phyloP scores from a whole-genome alignment of 2,113 vertebrate species.

The Passer montanus region DNA sequence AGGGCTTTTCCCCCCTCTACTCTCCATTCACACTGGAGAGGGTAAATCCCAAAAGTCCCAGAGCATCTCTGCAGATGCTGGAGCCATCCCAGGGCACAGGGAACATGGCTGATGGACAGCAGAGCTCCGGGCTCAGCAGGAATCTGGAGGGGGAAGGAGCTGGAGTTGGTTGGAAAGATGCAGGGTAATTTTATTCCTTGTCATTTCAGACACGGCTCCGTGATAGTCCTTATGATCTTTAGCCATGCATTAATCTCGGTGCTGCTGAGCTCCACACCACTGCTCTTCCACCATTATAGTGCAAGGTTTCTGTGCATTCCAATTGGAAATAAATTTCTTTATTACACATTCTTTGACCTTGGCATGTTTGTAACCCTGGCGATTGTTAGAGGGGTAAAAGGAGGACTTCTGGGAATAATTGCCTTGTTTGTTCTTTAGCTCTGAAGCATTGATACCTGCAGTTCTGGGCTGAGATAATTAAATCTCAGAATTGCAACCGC shows the following conservation, averaged over 20 bases:
- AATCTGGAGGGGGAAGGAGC: background rate
- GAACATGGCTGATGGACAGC: background rate
- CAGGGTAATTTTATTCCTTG: constrained; percentile 29
- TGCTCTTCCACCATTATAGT: constrained; percentile 6
- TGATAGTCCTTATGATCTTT: background rate
- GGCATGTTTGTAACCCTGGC: constrained; percentile 52
- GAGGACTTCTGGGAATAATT: constrained; percentile 61
- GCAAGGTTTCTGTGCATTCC: constrained; percentile 41
- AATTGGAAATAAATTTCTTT: constrained; percentile 54
- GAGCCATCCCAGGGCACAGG: background rate
- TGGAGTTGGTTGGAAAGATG: background rate
- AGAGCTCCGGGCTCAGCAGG: background rate
- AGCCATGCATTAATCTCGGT: background rate
- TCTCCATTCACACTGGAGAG: background rate
- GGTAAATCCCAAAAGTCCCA: background rate
- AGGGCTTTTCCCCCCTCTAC: background rate
- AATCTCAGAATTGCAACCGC: constrained; percentile 28
- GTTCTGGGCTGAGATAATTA: constrained; percentile 65
- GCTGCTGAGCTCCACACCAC: constrained; percentile 8
- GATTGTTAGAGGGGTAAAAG: constrained; percentile 57
- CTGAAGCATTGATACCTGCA: constrained; percentile 65
- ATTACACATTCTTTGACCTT: constrained; percentile 60
- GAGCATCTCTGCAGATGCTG: background rate
- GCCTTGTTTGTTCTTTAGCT: constrained; percentile 62
- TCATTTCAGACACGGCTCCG: background rate